phyloP scores from a whole-genome alignment of 1,140 invertebrate species.

The Drosophila parvula region DNA sequence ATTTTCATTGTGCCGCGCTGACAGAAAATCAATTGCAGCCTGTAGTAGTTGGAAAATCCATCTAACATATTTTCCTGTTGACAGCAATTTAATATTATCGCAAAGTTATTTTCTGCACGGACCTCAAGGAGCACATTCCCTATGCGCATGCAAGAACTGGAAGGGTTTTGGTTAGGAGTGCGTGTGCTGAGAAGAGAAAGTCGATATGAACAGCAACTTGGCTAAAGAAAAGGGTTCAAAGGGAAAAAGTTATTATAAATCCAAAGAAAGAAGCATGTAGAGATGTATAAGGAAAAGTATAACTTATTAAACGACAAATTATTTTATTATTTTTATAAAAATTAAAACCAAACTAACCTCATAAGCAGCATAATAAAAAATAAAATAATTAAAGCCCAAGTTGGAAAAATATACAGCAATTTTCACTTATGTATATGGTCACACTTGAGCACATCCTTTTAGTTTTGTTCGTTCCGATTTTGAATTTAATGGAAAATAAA shows the following conservation, averaged over 20 bases:
- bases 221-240: background rate
- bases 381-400: too few relatives aligned
- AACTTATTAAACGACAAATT: too few relatives aligned
- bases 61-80: slow-evolving; percentile 80
- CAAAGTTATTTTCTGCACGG: slow-evolving; percentile 78
- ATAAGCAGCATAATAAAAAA: too few relatives aligned
- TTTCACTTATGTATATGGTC: too few relatives aligned
- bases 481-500: too few relatives aligned
- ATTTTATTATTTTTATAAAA: too few relatives aligned
- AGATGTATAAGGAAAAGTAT: too few relatives aligned
- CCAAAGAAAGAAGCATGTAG: background rate
- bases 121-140: slow-evolving; percentile 39
- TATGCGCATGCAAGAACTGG: slow-evolving; percentile 52
- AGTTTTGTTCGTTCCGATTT: too few relatives aligned
- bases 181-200: slow-evolving; percentile 17
- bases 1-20: slow-evolving; percentile 52
- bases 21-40: slow-evolving; percentile 76
- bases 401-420: too few relatives aligned
- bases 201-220: background rate
- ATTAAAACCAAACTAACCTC: too few relatives aligned
- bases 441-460: too few relatives aligned
- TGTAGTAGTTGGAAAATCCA: slow-evolving; percentile 62
- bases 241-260: too few relatives aligned
- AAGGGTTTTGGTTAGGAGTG: slow-evolving; percentile 11
- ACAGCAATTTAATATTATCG: slow-evolving; percentile 82